Conservation (phyloP, 2,888 invertebrate genomes). For the Junonia oenone region DNA sequence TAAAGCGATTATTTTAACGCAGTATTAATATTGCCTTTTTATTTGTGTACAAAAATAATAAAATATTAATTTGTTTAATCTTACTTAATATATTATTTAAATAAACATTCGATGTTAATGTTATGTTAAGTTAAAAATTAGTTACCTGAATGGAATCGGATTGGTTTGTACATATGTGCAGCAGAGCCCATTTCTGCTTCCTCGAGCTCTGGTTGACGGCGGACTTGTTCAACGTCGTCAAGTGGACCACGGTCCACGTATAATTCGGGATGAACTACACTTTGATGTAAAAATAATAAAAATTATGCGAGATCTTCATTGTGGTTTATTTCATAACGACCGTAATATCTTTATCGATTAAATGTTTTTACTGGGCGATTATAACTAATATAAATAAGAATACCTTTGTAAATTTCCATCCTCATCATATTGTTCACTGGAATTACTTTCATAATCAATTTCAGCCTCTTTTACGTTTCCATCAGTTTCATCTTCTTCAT, state of each 20-base stretch:
- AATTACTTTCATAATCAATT: slow-evolving; percentile 47
- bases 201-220: slow-evolving; percentile 69
- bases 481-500: slow-evolving; percentile 33
- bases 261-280: slow-evolving; percentile 54
- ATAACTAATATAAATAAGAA: neutral
- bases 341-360: too few relatives aligned
- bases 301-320: neutral
- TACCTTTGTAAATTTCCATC: slow-evolving; percentile 50
- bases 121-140: neutral
- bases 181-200: slow-evolving; percentile 68
- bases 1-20: neutral
- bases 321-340: too few relatives aligned
- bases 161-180: slow-evolving; percentile 56
- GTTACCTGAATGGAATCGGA: slow-evolving; percentile 53
- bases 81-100: too few relatives aligned
- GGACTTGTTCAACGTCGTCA: slow-evolving; percentile 68
- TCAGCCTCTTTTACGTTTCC: slow-evolving; percentile 41
- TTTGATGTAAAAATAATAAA: slow-evolving; percentile 27
- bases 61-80: too few relatives aligned
- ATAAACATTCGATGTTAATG: too few relatives aligned
- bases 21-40: too few relatives aligned
- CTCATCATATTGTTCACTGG: slow-evolving; percentile 45
- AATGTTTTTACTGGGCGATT: too few relatives aligned
- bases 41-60: too few relatives aligned
- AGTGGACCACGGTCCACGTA: slow-evolving; percentile 66